Evolutionary conservation across 92 coral and sea anemone species (phyloP), one percentile per base, ranked within the genome.

Genomic region (Epizoanthus scotinus): DNA sequence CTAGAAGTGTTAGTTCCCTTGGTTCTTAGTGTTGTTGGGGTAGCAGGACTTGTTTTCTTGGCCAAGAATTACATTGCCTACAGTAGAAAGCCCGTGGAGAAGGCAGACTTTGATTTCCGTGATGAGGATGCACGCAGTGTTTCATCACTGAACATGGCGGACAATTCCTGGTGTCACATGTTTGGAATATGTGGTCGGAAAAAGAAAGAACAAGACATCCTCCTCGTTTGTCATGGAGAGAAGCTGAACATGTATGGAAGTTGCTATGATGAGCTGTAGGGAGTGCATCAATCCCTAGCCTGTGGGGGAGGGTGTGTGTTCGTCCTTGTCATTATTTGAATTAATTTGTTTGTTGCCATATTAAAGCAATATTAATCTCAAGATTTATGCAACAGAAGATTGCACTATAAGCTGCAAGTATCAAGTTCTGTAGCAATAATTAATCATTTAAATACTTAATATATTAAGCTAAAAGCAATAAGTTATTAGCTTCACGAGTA

Each of bases 101-200:
- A 85, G 58, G 98, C 98, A 19, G 84, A 91, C 85, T 95, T 95
- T 85, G 98, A 95, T 78, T 95, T 95, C 85, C 84, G 98, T 19
- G 94, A 89, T 72, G 85, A 78, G 47, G 98, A 95, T 72, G 69
- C 81, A 25, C 82, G 85, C 19, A 95, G 98, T 74, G 69, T 89
- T 22, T 87, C 88, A 9, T 90, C 92, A 18, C 24, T 82, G 53
- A 58, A 68, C 27, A 21, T 89, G 34, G 75, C 58, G 22, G 5
- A 34, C 19, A 83, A 34, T 52, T 21, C 28, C 29, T 59, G 81
- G 42, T 64, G 13, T 2, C 52, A 65, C 55, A 29, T 27, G 63
- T 65, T 79, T 19, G 28, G 36, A n/a, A 31, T 25, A 7, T 66
- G 63, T 5, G 20, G 34, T 19, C 83, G 27, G 50, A 65, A 66